phyloP scores from a whole-genome alignment of 2,113 vertebrate genomes.

The Brachyistius frenatus region DNA sequence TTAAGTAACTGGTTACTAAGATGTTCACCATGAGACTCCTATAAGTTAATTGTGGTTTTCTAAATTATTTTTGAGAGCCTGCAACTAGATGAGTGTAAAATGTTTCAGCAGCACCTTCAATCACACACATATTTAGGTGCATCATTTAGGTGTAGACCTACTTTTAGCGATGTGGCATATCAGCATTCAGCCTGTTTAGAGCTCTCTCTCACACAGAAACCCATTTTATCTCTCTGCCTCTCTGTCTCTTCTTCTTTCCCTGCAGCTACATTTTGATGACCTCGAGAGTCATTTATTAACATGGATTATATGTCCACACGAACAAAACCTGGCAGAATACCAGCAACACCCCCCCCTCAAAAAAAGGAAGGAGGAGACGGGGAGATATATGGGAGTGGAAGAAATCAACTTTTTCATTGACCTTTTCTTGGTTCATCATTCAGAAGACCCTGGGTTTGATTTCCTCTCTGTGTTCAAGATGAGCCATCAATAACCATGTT shows the following conservation, averaged over 20 bases:
- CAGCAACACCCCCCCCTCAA: background rate
- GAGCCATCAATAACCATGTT: slow-evolving; percentile 54
- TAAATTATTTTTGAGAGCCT: background rate
- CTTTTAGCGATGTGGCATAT: background rate
- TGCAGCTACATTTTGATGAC: slow-evolving; percentile 38
- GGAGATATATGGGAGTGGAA: slow-evolving; percentile 17
- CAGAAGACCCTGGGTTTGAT: slow-evolving; percentile 48
- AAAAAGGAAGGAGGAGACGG: slow-evolving; percentile 14
- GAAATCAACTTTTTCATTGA: slow-evolving; percentile 45
- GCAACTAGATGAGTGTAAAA: background rate
- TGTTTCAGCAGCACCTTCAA: background rate
- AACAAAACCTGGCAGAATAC: slow-evolving; percentile 50
- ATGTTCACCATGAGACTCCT: too few species aligned
- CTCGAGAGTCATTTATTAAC: slow-evolving; percentile 66
- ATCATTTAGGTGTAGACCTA: slow-evolving; percentile 6
- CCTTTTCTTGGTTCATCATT: slow-evolving; percentile 52
- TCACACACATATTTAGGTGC: background rate
- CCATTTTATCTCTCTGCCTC: slow-evolving; percentile 22
- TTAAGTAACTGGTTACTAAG: too few species aligned
- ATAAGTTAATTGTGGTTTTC: too few species aligned
- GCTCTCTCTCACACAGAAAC: background rate
- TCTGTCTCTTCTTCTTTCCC: slow-evolving; percentile 26
- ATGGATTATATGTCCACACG: slow-evolving; percentile 60
- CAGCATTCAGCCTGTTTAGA: background rate
- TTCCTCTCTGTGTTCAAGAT: slow-evolving; percentile 34